Conservation (phyloP, 2,113 vertebrate genomes). For the Actenoides lindsayi region DNA sequence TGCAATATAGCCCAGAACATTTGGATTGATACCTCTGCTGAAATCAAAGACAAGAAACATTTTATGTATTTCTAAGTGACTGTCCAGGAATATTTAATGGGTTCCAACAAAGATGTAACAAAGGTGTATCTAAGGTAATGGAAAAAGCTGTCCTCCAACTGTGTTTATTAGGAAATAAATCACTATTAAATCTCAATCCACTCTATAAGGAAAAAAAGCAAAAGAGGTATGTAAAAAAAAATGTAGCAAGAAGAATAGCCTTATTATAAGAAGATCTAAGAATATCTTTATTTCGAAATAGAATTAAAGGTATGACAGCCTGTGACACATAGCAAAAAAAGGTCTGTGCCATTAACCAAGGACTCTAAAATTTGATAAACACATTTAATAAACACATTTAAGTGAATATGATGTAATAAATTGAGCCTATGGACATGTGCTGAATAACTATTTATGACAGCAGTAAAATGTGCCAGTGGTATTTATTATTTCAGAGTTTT, state of each 20-base stretch:
- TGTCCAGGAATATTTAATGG: neutral
- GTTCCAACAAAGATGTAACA: neutral
- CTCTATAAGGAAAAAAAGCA: conserved; percentile 16
- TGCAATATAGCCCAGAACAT: conserved; percentile 47
- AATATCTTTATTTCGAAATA: conserved; percentile 52
- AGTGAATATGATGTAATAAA: conserved; percentile 64
- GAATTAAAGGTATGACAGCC: conserved; percentile 30
- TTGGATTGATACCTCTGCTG: conserved; percentile 44
- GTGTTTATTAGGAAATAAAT: conserved; percentile 40
- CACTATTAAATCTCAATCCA: conserved; percentile 26
- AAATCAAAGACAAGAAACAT: conserved; percentile 16
- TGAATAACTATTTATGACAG: conserved; percentile 56
- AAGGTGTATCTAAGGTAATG: neutral
- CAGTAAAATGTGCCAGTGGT: conserved; percentile 20
- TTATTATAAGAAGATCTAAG: conserved; percentile 27
- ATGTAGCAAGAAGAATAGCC: neutral
- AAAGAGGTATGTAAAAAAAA: neutral
- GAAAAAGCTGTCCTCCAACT: neutral
- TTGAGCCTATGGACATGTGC: conserved; percentile 37
- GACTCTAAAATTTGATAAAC: conserved; percentile 46
- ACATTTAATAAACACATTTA: conserved; percentile 50
- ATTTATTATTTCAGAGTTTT: conserved; percentile 52
- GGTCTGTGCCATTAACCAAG: conserved; percentile 40
- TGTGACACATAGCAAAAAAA: neutral
- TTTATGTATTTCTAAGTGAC: neutral